Conservation (phyloP, 2,797 vertebrate genomes). For the Periparus ater region DNA sequence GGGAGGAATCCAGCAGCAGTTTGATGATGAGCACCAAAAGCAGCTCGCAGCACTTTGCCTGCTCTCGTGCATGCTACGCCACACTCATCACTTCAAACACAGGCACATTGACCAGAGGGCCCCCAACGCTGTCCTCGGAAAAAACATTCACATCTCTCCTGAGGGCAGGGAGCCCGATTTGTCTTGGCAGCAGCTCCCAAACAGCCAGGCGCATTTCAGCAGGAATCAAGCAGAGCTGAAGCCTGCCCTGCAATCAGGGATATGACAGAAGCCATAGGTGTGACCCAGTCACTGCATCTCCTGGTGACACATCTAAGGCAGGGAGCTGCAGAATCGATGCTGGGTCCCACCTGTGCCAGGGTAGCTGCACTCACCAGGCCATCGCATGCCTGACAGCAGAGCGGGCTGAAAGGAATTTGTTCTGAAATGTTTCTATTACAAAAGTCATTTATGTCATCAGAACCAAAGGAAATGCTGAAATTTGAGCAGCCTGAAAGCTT, state of each 20-base stretch:
- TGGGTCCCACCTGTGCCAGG: neutral
- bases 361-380: neutral
- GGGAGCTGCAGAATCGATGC: neutral
- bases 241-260: neutral
- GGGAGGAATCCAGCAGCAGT: neutral
- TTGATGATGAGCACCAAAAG: neutral
- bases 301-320: neutral
- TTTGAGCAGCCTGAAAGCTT: neutral
- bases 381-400: neutral
- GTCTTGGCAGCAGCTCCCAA: neutral
- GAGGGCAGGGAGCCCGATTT: neutral
- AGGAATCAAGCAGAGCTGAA: neutral
- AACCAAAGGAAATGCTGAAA: neutral
- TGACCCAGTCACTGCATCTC: neutral
- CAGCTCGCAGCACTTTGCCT: neutral
- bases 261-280: fast-evolving
- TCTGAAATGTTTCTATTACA: neutral
- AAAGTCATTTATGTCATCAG: neutral
- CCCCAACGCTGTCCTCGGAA: fast-evolving
- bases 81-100: neutral
- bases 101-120: neutral
- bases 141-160: neutral
- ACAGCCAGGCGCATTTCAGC: neutral
- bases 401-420: neutral
- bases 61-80: fast-evolving